Base-by-base conservation (phyloP, 2,888 invertebrate species). In the Girardia tigrina region DNA sequence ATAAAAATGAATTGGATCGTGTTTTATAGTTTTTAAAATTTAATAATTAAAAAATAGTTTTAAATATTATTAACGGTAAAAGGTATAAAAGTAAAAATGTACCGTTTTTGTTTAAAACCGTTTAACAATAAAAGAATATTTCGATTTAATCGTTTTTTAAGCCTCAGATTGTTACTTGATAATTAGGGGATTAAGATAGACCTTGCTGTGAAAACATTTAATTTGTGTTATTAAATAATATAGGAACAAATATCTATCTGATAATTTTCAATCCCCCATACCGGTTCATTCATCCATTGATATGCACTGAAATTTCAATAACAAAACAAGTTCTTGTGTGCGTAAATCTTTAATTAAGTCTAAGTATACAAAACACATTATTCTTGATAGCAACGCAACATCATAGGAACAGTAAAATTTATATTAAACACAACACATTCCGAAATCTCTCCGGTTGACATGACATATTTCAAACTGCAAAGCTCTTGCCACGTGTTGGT, bases 401-500 rank as follows among this genome's bases (percentile, higher is more conserved):
- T 56, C 56, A 56, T 56, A 56, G n/a, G 56, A 56, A 56, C 23
- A 56, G 56, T 56, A 56, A 56, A 56, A 23, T 56, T 23, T 56
- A 56, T 56, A 20, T 56, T 8, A 56, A 56, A 56, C 56, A 56
- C n/a, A 56, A 56, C 56, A 56, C 56, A 56, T 56, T 56, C 56
- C 56, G 56, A 56, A 56, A 56, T 56, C 56, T 56, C 56, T 56
- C 56, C 56, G 56, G 56, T 56, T 56, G 56, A 56, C 56, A 56
- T 56, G 56, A 56, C 56, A 56, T 56, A 56, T 56, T 56, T 56
- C 56, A 56, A 56, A 56, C 56, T 56, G 56, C 56, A 56, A 56
- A 56, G 56, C 56, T 56, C 56, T 56, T 56, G 56, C 56, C 56
- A 56, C 56, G 56, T 56, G 56, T 56, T 56, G 56, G 56, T 56